These are phyloP conservation scores for Sesamia nonagrioides DNA, from an alignment of 1,140 invertebrate genomes.

Conservation along the genomic window DNA sequence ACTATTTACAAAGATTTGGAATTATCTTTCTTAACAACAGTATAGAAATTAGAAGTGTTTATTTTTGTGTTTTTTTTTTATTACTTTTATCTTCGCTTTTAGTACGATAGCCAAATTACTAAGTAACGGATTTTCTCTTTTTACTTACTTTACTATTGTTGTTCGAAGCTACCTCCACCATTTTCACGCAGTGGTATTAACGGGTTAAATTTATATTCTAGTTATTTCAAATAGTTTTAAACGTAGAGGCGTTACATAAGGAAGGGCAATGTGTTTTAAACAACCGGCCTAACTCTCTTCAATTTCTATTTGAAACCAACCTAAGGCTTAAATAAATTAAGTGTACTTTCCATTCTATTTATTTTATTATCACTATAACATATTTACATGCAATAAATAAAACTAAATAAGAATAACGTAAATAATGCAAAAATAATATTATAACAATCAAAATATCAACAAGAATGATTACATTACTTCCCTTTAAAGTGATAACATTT, in stretches of 20 bases:
- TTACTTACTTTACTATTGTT: not conserved
- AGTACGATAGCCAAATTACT: not conserved
- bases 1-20: not conserved
- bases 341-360: not conserved
- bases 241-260: not conserved
- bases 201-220: no score
- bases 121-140: not conserved
- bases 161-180: not conserved
- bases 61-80: not conserved
- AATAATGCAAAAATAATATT: slow-evolving; percentile 3
- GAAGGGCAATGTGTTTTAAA: slow-evolving; percentile 25
- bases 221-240: not conserved
- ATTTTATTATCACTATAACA: not conserved
- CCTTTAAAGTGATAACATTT: slow-evolving; percentile 71
- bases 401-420: not conserved
- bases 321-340: not conserved
- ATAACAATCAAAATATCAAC: slow-evolving; percentile 22
- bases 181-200: not conserved
- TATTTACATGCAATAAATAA: slow-evolving; percentile 18
- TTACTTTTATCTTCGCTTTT: not conserved
- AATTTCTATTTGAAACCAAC: not conserved
- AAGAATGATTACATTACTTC: slow-evolving; percentile 74
- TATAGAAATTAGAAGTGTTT: not conserved
- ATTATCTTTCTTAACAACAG: not conserved
- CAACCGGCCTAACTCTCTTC: slow-evolving; percentile 4